Evolutionary conservation across 2,113 vertebrate genomes (phyloP).

Genomic region (Paratilapia polleni): DNA sequence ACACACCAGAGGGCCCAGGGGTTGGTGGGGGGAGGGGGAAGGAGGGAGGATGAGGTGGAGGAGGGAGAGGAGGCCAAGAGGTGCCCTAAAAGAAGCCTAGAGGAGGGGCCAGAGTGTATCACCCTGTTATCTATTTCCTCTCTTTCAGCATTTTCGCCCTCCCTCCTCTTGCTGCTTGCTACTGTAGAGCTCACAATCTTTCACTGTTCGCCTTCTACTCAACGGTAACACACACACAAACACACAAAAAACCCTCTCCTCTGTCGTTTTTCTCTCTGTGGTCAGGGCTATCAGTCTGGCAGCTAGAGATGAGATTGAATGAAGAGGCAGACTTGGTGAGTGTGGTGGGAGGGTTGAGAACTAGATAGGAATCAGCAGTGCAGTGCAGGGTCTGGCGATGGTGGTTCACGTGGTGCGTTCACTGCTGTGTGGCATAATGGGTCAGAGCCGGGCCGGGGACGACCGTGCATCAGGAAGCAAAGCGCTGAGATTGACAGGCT

Average conservation of each 20-base stretch:
- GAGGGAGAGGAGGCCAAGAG: constrained; percentile 64
- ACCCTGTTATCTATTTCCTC: constrained; percentile 58
- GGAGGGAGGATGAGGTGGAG: constrained; percentile 31
- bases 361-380: constrained; percentile 58
- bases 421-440: constrained; percentile 33
- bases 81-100: constrained; percentile 62
- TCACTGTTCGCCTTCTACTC: constrained; percentile 22
- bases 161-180: constrained; percentile 16
- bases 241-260: constrained; percentile 13
- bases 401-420: constrained; percentile 37
- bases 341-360: constrained; percentile 8
- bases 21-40: constrained; percentile 28
- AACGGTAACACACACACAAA: constrained; percentile 5
- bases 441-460: constrained; percentile 20
- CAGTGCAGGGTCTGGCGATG: constrained; percentile 12
- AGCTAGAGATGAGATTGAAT: constrained; percentile 48
- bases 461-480: constrained; percentile 48
- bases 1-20: constrained; percentile 80
- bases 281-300: constrained; percentile 44
- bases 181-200: constrained; percentile 33
- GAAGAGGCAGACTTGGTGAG: constrained; percentile 32
- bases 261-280: constrained; percentile 25
- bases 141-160: constrained; percentile 36
- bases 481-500: constrained; percentile 72
- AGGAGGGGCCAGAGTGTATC: constrained; percentile 72